Conservation (phyloP, 1,140 invertebrate species). For the Sweltsa coloradensis region DNA sequence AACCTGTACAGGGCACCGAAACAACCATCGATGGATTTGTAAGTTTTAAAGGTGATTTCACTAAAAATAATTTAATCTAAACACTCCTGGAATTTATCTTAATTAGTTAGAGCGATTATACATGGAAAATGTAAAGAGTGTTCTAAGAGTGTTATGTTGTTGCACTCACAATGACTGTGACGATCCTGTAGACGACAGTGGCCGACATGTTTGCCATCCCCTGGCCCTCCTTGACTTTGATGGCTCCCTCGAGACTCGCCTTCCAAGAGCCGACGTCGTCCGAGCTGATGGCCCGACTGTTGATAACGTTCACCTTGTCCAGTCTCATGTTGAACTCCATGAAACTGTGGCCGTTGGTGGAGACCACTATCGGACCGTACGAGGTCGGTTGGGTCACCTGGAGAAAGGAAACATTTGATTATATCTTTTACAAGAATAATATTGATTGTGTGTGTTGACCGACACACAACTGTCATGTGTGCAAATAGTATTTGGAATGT, state of each 20-base stretch:
- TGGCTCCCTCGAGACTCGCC: slow-evolving; percentile 46
- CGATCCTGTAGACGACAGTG: slow-evolving; percentile 66
- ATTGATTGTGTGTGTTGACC: too few species aligned
- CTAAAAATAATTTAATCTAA: too few species aligned
- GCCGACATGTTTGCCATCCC: slow-evolving; percentile 63
- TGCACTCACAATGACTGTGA: slow-evolving; percentile 52
- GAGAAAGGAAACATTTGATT: slow-evolving; percentile 9
- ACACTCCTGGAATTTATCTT: too few species aligned
- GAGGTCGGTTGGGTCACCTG: slow-evolving; percentile 47
- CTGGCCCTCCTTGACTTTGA: slow-evolving; percentile 45
- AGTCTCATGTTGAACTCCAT: slow-evolving; percentile 60
- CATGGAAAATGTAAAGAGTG: too few species aligned
- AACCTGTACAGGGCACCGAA: too few species aligned
- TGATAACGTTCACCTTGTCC: slow-evolving; percentile 38
- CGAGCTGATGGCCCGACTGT: slow-evolving; percentile 41
- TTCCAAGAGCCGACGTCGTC: slow-evolving; percentile 50
- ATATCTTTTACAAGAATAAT: not conserved
- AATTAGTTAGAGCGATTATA: too few species aligned
- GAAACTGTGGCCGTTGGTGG: slow-evolving; percentile 52
- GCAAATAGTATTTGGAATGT: too few species aligned
- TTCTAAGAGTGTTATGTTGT: too few species aligned
- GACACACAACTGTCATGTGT: too few species aligned
- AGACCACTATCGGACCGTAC: slow-evolving; percentile 45
- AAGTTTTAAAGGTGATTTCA: too few species aligned
- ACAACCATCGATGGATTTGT: too few species aligned